Evolutionary conservation across 2,888 invertebrate species (phyloP).

Genomic region (Lymantria monacha): DNA sequence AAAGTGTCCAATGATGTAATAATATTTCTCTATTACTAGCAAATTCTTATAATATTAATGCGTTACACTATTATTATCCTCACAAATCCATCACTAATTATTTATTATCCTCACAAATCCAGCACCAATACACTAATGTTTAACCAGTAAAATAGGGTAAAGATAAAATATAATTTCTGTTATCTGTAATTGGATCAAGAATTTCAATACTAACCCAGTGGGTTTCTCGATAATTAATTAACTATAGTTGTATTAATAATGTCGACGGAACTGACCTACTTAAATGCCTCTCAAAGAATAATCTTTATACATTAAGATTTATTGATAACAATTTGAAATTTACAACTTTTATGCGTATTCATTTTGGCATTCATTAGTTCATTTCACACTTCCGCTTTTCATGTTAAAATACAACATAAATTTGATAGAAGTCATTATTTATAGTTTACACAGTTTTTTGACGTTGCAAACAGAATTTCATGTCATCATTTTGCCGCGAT

Average conservation of each 20-base stretch:
- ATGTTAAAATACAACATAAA: not conserved
- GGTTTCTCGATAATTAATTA: conserved; percentile 12
- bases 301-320: not conserved
- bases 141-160: not conserved
- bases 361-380: conserved; percentile 8
- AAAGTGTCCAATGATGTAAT: too few species aligned
- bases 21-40: too few species aligned
- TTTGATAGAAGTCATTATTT: not conserved
- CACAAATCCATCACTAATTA: not conserved
- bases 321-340: not conserved
- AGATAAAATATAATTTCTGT: not conserved
- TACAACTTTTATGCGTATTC: not conserved
- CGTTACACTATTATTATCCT: not conserved
- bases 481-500: not conserved
- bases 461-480: not conserved
- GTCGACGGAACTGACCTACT: conserved; percentile 17
- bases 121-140: not conserved
- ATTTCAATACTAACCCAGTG: not conserved
- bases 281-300: conserved; percentile 2
- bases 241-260: conserved; percentile 14
- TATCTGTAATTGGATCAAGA: conserved; percentile 9
- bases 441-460: not conserved
- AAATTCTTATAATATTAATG: too few species aligned
- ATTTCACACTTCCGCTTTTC: conserved; percentile 18
- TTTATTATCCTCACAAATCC: not conserved